These are phyloP conservation scores for Percopsis omiscomaycus DNA, from an alignment of 2,797 vertebrate genomes.

Conservation along the genomic window DNA sequence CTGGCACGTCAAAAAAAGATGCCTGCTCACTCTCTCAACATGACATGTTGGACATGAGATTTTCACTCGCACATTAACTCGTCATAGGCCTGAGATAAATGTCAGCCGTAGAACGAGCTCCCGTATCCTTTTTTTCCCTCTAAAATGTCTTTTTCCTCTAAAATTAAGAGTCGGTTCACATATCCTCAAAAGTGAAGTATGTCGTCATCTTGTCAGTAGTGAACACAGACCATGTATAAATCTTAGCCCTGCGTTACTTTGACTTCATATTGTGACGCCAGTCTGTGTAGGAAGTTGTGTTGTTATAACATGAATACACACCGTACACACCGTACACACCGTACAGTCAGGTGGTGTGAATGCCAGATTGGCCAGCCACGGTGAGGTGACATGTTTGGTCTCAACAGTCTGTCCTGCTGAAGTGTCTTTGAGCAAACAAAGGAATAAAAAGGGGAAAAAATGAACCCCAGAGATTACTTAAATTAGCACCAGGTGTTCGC, in stretches of 20 bases:
- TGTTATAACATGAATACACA: no score
- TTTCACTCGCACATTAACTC: slow-evolving; percentile 5
- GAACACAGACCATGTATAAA: no score
- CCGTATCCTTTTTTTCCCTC: background rate
- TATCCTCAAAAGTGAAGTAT: slow-evolving; percentile 45
- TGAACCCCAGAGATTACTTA: slow-evolving; percentile 7
- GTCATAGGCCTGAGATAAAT: background rate
- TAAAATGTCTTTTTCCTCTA: background rate
- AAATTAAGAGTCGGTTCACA: slow-evolving; percentile 9
- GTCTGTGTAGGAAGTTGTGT: no score
- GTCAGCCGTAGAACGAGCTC: background rate
- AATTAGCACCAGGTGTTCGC: slow-evolving; percentile 29
- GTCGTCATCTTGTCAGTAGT: slow-evolving; percentile 36
- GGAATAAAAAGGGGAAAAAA: slow-evolving; percentile 7
- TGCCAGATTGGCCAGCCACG: no score
- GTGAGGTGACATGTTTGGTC: no score
- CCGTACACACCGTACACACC: no score
- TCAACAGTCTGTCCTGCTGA: background rate
- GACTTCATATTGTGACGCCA: no score
- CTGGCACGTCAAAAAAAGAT: slow-evolving; percentile 2
- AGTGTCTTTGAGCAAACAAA: slow-evolving; percentile 1
- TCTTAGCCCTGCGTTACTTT: no score
- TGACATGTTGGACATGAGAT: no score
- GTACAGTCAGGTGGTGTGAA: no score
- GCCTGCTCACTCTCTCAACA: background rate